phyloP scores from a whole-genome alignment of 2,113 vertebrate species.

The Henicopernis longicauda region DNA sequence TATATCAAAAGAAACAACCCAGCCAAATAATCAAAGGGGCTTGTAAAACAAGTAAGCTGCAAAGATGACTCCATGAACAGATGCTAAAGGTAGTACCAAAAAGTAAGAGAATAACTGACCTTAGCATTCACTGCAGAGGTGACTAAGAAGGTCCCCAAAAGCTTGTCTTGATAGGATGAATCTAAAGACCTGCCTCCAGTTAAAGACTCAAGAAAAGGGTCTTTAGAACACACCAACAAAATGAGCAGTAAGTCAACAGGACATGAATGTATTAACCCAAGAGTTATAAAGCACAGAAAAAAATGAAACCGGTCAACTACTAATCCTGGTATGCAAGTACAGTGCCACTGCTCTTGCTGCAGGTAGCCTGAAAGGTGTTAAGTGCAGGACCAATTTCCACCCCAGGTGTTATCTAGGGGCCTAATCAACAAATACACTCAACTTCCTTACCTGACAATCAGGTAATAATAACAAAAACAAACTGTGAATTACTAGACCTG shows the following conservation, averaged over 20 bases:
- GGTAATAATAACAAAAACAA: not conserved
- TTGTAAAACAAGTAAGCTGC: not conserved
- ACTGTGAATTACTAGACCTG: not conserved
- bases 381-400: not conserved
- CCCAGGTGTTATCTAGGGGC: not conserved
- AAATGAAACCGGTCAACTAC: not conserved
- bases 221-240: not conserved
- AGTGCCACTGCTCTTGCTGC: not conserved
- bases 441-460: not conserved
- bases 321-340: not conserved
- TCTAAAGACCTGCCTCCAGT: not conserved
- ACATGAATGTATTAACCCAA: not conserved
- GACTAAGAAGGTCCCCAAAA: not conserved
- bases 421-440: not conserved
- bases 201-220: not conserved
- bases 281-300: not conserved
- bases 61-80: not conserved
- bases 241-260: not conserved
- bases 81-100: not conserved
- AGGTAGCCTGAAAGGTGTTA: not conserved
- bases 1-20: not conserved
- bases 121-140: not conserved
- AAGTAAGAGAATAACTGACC: not conserved
- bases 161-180: not conserved
- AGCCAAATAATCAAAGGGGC: not conserved